These are phyloP conservation scores for Andricus grossulariae DNA, from an alignment of 1,140 invertebrate genomes.

Conservation along the genomic window DNA sequence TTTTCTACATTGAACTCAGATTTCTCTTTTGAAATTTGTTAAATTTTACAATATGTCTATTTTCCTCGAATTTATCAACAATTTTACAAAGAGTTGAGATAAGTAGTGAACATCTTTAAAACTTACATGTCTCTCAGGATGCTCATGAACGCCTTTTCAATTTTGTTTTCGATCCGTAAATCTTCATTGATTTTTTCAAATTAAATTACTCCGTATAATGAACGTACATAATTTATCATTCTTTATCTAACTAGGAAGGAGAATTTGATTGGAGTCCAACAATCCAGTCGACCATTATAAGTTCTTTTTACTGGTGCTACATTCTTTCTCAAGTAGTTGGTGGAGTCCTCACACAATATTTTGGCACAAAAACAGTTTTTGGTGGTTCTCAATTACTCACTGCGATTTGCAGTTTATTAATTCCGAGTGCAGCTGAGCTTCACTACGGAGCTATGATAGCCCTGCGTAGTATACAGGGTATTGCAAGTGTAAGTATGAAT, in stretches of 20 bases:
- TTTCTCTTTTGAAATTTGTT: too few relatives aligned
- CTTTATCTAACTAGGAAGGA: slow-evolving; percentile 44
- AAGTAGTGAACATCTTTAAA: too few relatives aligned
- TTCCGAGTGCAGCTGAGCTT: slow-evolving; percentile 79
- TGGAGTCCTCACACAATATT: slow-evolving; percentile 84
- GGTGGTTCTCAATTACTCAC: slow-evolving; percentile 83
- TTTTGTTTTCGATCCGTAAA: too few relatives aligned
- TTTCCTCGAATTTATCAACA: too few relatives aligned
- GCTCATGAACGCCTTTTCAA: too few relatives aligned
- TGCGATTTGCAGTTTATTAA: slow-evolving; percentile 82
- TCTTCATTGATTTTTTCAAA: too few relatives aligned
- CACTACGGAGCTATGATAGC: slow-evolving; percentile 80
- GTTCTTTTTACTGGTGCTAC: slow-evolving; percentile 86
- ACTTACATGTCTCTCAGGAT: too few relatives aligned
- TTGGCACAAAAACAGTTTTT: slow-evolving; percentile 88
- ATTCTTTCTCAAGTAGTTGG: slow-evolving; percentile 83
- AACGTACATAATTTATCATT: too few relatives aligned
- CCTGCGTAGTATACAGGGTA: slow-evolving; percentile 81
- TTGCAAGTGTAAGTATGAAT: slow-evolving; percentile 78
- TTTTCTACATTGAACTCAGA: too few relatives aligned
- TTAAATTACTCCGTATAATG: too few relatives aligned
- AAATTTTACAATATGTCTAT: too few relatives aligned
- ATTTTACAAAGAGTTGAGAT: too few relatives aligned
- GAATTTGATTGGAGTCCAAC: slow-evolving; percentile 80
- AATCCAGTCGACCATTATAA: slow-evolving; percentile 80